Percentiles rank a stretch among this genome's conserved stretches.
Evolutionary conservation across 2,888 invertebrate species (phyloP).

Genomic region (Priapulus caudatus): DNA sequence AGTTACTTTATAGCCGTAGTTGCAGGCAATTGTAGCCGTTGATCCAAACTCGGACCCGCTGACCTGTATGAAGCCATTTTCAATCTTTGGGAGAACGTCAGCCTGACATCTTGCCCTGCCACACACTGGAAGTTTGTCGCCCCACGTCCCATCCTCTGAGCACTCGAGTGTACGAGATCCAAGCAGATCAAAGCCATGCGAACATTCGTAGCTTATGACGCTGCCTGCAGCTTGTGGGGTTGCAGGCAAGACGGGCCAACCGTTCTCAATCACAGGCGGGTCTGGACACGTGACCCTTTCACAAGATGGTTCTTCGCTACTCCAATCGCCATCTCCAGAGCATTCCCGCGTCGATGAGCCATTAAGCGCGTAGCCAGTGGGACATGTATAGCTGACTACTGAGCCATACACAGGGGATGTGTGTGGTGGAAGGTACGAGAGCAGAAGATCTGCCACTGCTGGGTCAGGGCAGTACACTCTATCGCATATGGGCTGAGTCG

Average conservation of each 20-base stretch:
- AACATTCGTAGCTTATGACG: too few species aligned
- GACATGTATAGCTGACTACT: neutral
- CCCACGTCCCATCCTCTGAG: slow-evolving; percentile 46
- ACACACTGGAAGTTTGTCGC: slow-evolving; percentile 40
- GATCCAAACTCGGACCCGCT: slow-evolving; percentile 38
- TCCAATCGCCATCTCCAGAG: neutral
- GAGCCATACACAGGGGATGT: slow-evolving; percentile 1
- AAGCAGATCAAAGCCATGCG: too few species aligned
- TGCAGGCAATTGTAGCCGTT: slow-evolving; percentile 44
- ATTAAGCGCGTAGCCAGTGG: neutral
- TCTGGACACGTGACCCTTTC: neutral
- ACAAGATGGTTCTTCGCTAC: neutral
- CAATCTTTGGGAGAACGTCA: slow-evolving; percentile 17
- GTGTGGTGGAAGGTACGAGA: neutral
- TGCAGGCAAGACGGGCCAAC: too few species aligned
- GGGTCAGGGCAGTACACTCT: slow-evolving; percentile 22
- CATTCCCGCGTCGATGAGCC: neutral
- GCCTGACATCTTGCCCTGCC: slow-evolving; percentile 34
- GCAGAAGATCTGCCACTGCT: slow-evolving; percentile 7
- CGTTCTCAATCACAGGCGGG: too few species aligned
- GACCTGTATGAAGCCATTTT: slow-evolving; percentile 42
- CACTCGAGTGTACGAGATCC: slow-evolving; percentile 39
- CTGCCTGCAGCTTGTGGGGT: too few species aligned
- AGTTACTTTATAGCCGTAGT: slow-evolving; percentile 40
- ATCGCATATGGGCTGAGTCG: slow-evolving; percentile 18